Evolutionary conservation across 2,888 invertebrate genomes (phyloP).

Genomic region (Lasioglossum villosulum): DNA sequence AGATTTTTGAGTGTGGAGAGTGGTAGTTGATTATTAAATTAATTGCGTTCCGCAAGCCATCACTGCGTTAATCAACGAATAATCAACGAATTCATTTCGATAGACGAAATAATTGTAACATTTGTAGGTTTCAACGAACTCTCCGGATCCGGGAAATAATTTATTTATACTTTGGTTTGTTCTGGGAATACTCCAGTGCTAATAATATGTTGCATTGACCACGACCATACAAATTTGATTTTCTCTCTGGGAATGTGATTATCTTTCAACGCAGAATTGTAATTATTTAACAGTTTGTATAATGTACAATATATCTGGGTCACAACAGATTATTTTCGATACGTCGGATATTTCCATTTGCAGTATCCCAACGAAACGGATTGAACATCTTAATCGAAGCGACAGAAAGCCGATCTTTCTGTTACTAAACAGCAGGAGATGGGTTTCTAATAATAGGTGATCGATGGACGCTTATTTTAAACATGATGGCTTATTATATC

Average conservation of each 20-base stretch:
- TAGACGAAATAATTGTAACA: background rate
- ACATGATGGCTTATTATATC: constrained; percentile 17
- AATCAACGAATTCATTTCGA: background rate
- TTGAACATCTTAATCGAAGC: background rate
- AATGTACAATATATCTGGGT: background rate
- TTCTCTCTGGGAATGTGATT: background rate
- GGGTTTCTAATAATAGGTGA: constrained; percentile 27
- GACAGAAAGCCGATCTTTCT: background rate
- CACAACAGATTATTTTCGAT: background rate
- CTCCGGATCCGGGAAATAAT: background rate
- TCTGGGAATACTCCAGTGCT: background rate
- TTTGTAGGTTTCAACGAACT: background rate
- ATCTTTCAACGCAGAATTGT: background rate
- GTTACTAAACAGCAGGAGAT: background rate
- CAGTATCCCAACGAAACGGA: background rate
- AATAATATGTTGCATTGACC: background rate
- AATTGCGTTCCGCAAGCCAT: too few species aligned
- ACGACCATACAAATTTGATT: background rate
- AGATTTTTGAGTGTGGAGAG: background rate
- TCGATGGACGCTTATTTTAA: constrained; percentile 29
- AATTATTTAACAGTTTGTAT: background rate
- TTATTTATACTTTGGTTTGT: background rate
- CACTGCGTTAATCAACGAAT: background rate
- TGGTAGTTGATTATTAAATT: too few species aligned
- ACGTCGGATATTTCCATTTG: background rate